These are phyloP conservation scores for Merops nubicus DNA, from an alignment of 2,113 vertebrate genomes.

Conservation along the genomic window DNA sequence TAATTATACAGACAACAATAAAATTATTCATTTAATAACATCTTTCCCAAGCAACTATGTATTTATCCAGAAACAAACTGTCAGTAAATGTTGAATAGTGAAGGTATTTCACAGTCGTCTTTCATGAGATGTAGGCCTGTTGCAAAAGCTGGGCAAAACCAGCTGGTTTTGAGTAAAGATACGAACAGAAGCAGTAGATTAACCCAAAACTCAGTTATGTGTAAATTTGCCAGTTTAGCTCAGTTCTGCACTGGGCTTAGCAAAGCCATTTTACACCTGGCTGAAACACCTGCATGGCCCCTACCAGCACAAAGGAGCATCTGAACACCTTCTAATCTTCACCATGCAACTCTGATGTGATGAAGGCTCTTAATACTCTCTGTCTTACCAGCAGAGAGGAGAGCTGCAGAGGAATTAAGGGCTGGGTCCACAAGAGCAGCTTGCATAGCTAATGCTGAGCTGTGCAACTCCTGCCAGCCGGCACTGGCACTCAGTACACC, in stretches of 20 bases:
- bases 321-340: neutral
- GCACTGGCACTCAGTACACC: neutral
- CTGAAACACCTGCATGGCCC: neutral
- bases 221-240: neutral
- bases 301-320: neutral
- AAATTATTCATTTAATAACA: neutral
- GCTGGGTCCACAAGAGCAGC: neutral
- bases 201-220: neutral
- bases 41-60: neutral
- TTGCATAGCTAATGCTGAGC: neutral
- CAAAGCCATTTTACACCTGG: neutral
- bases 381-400: neutral
- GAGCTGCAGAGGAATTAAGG: neutral
- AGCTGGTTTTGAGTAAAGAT: neutral
- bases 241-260: neutral
- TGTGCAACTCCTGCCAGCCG: neutral
- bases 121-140: neutral
- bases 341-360: accelerated
- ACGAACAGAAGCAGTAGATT: neutral
- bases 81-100: neutral
- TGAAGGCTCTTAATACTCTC: accelerated
- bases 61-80: neutral
- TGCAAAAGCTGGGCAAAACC: neutral
- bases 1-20: neutral
- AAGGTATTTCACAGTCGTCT: neutral